Base-by-base conservation (phyloP, 2,888 invertebrate genomes). In the Cheilosia vernalis region DNA sequence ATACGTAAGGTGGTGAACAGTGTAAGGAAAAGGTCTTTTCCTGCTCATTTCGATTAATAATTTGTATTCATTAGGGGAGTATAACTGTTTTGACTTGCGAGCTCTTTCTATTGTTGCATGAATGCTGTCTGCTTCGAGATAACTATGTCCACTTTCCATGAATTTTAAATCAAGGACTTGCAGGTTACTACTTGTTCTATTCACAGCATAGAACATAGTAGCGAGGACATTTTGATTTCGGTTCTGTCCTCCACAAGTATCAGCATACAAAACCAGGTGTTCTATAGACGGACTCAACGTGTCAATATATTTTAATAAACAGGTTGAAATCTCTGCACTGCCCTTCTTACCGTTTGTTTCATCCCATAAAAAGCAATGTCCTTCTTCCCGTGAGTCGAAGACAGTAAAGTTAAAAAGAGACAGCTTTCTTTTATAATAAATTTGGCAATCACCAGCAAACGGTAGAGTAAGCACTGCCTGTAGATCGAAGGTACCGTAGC, bases 191-290 rank as follows among this genome's bases (percentile, higher is more conserved):
- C 10, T 42, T 42, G 42, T 4, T n/a, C 42, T 15, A 42, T 42
- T 42, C n/a, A 42, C 42, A 1, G 21, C 21, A 21, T 21, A 21
- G 21, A 21, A 42, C 42, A 42, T 15, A 4, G 42, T 42, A 15
- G 42, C 42, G 2, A 42, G 10, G 1, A 42, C 42, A 42, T 42
- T 42, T 15, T 49, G 49, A 19, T 21, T 49, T 4, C 49, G 49
- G 19, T 49, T 49, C 17, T 49, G 49, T 19, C 49, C 49, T 0
- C 19, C 49, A 49, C 49, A 49, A 49, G 49, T 49, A 17, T 49
- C 49, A 19, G 19, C 21, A 19, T 49, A 49, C 5, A 19, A 19
- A 9, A 49, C 21, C 17, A 49, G 19, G 17, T 49, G 49, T 17
- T 49, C 21, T 49, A 21, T 10, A 49, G 49, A n/a, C 9, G 4